Evolutionary conservation across 2,888 invertebrate genomes (phyloP).

Genomic region (Lithophane leautieri): DNA sequence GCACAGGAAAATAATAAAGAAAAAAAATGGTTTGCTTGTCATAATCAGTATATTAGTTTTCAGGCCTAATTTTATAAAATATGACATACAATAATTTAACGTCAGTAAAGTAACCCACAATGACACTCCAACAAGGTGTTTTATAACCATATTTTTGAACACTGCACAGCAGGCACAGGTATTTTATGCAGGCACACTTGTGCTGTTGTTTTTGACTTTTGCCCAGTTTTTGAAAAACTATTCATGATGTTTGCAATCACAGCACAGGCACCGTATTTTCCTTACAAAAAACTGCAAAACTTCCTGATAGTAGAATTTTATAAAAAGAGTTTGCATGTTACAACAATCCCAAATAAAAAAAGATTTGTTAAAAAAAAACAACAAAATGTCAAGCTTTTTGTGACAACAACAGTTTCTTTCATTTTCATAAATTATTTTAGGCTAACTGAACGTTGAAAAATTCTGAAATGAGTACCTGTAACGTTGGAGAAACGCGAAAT

Average conservation of each 20-base stretch:
- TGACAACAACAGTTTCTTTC: conserved; percentile 44
- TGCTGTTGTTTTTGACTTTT: background rate
- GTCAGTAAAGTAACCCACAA: no score
- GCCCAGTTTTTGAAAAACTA: background rate
- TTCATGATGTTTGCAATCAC: background rate
- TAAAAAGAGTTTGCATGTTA: conserved; percentile 18
- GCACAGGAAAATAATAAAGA: no score
- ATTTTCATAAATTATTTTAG: conserved; percentile 40
- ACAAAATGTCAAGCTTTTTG: conserved; percentile 42
- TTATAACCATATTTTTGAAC: no score
- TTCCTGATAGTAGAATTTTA: background rate
- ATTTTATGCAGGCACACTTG: no score
- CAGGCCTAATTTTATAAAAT: no score
- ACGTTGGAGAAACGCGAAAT: conserved; percentile 45
- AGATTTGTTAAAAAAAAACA: background rate
- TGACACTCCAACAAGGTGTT: no score
- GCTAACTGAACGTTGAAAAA: conserved; percentile 57
- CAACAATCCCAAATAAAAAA: background rate
- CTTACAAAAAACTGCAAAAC: background rate
- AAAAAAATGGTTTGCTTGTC: no score
- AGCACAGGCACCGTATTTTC: no score
- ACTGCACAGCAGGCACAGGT: no score
- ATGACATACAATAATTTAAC: no score
- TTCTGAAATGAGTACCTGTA: conserved; percentile 74
- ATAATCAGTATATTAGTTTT: no score